Evolutionary conservation across 23 tunicate genomes (phyloP).

Genomic region (Styela clava): DNA sequence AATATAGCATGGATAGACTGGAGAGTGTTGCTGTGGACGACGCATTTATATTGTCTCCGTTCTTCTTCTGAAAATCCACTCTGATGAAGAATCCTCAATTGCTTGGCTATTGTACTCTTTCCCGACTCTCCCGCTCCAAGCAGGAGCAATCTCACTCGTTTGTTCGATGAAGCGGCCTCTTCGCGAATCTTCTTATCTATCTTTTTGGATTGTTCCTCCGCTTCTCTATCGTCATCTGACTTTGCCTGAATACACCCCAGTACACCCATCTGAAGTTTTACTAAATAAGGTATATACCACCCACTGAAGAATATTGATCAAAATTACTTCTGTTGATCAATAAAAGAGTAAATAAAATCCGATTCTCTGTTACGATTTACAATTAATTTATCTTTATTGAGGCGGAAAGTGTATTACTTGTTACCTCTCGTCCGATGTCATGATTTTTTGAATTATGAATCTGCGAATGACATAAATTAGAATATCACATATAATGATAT

Average conservation of each 20-base stretch:
- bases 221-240: slow-evolving; percentile 46
- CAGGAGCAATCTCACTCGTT: slow-evolving; percentile 75
- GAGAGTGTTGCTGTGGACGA: slow-evolving; percentile 64
- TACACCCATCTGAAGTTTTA: slow-evolving; percentile 2
- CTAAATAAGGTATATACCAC: too few species aligned
- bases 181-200: slow-evolving; percentile 83
- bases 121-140: slow-evolving; percentile 98
- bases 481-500: too few species aligned
- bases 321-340: too few species aligned
- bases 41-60: slow-evolving; percentile 51
- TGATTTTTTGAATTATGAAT: too few species aligned
- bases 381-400: too few species aligned
- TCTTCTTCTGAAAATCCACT: slow-evolving; percentile 86
- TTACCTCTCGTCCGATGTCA: too few species aligned
- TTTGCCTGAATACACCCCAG: slow-evolving; percentile 70
- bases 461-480: too few species aligned
- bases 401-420: too few species aligned
- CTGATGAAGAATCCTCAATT: slow-evolving; percentile 87
- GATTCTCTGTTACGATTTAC: too few species aligned
- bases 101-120: slow-evolving; percentile 92
- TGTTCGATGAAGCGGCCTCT: slow-evolving; percentile 61
- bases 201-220: slow-evolving; percentile 44
- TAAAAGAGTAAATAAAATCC: too few species aligned
- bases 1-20: slow-evolving; percentile 85
- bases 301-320: too few species aligned